Evolutionary conservation across 30 jellyfish, hydroid and myxozoan species (phyloP).

Genomic region (Aurelia sp.): DNA sequence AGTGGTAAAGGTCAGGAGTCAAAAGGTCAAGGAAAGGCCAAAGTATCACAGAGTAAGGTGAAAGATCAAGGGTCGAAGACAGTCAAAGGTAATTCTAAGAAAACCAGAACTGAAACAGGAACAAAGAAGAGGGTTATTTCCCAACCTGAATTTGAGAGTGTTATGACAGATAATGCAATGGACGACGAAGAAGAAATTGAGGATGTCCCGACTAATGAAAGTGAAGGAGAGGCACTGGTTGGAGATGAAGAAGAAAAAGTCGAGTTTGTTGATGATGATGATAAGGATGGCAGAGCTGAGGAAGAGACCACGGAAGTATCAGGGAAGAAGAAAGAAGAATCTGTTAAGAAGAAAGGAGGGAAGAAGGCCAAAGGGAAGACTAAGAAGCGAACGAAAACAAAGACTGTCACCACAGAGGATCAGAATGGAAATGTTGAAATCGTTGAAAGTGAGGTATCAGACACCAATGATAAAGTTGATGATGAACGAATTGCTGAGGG

Average conservation of each 20-base stretch:
- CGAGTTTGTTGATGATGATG: slow-evolving; percentile 45
- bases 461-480: slow-evolving; percentile 22
- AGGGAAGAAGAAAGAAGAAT: slow-evolving; percentile 16
- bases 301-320: background rate
- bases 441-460: slow-evolving; percentile 32
- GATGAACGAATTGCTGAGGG: slow-evolving; percentile 55
- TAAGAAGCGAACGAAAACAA: background rate
- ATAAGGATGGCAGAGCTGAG: background rate
- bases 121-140: slow-evolving; percentile 11
- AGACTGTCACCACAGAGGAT: slow-evolving; percentile 30
- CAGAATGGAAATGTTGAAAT: slow-evolving; percentile 21
- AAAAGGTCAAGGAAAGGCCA: background rate
- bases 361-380: background rate
- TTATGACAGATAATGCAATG: background rate
- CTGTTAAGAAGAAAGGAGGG: background rate
- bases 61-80: background rate
- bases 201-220: slow-evolving; percentile 56
- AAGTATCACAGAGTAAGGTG: background rate
- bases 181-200: slow-evolving; percentile 70
- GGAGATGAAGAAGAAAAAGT: slow-evolving; percentile 41
- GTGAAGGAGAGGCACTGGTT: slow-evolving; percentile 38
- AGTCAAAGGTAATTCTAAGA: background rate
- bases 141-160: background rate
- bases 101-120: slow-evolving; percentile 21
- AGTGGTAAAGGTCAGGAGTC: background rate